Conservation (phyloP, 1,140 invertebrate species). For the Eumeta japonica region DNA sequence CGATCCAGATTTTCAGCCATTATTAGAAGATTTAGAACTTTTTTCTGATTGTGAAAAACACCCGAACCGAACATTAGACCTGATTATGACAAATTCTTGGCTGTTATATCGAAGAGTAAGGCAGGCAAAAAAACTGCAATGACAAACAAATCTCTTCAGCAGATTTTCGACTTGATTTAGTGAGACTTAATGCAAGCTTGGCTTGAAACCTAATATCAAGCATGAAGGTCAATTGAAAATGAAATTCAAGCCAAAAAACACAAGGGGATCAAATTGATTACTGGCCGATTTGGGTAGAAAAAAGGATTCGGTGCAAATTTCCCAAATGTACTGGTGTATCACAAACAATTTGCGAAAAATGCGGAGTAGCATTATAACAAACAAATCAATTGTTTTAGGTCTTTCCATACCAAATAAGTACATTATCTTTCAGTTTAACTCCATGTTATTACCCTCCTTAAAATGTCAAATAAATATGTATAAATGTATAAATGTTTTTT, state of each 20-base stretch:
- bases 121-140: constrained; percentile 3
- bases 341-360: constrained; percentile 16
- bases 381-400: no score
- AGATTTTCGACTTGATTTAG: no score
- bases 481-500: no score
- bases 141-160: no score
- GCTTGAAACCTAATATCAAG: constrained; percentile 6
- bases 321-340: constrained; percentile 18
- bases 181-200: constrained; percentile 11
- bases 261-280: constrained; percentile 20
- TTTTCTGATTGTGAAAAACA: no score
- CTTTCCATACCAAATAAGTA: constrained; percentile 8
- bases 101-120: constrained; percentile 16
- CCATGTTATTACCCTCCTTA: constrained; percentile 8
- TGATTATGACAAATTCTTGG: constrained; percentile 23
- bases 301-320: constrained; percentile 20
- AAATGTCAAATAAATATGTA: constrained; percentile 9
- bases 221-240: constrained; percentile 9
- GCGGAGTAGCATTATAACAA: constrained; percentile 19
- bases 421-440: constrained; percentile 3
- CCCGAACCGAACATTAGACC: constrained; percentile 23
- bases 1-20: no score
- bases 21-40: no score
- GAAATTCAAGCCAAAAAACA: constrained; percentile 16
- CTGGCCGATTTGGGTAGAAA: constrained; percentile 22